A percentile compares a stretch with the other conserved stretches of the same genome.
Evolutionary conservation across 1,140 invertebrate species (phyloP).

Genomic region (Drosophila malerkotliana): DNA sequence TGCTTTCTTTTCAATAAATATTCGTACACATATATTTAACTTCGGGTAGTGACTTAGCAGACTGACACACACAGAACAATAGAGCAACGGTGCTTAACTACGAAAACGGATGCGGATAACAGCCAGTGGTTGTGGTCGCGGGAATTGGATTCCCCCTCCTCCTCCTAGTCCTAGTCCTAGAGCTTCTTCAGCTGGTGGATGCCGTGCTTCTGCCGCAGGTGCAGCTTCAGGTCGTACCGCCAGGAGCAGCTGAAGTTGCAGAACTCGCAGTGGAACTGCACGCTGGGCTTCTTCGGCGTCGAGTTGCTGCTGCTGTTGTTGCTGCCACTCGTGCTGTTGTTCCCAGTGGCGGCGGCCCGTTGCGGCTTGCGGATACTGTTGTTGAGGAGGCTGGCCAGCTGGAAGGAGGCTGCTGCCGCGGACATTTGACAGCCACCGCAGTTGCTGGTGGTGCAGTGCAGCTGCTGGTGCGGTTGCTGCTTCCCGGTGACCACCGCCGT

Average conservation of each 20-base stretch:
- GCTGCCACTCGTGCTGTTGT: slow-evolving; percentile 22
- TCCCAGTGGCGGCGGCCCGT: not conserved
- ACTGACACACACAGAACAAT: slow-evolving; percentile 51
- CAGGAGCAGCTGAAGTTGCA: slow-evolving; percentile 80
- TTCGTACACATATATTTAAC: slow-evolving; percentile 82
- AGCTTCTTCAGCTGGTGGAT: slow-evolving; percentile 82
- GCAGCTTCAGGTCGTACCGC: slow-evolving; percentile 82
- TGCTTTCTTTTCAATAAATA: slow-evolving; percentile 75
- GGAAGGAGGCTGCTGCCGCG: slow-evolving; percentile 75
- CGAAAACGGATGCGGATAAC: slow-evolving; percentile 26
- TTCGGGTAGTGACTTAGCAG: slow-evolving; percentile 60
- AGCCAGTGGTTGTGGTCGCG: slow-evolving; percentile 44
- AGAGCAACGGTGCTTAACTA: slow-evolving; percentile 41
- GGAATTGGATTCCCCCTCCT: slow-evolving; percentile 3
- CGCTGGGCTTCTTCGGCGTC: slow-evolving; percentile 62
- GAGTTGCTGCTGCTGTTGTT: slow-evolving; percentile 25
- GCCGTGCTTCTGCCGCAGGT: slow-evolving; percentile 81
- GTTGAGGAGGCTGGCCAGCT: slow-evolving; percentile 72
- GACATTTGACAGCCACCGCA: slow-evolving; percentile 79
- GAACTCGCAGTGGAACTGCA: slow-evolving; percentile 79
- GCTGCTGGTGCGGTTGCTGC: slow-evolving; percentile 37
- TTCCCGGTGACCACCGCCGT: not conserved
- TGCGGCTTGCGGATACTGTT: slow-evolving; percentile 39
- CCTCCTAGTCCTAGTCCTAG: slow-evolving; percentile 36
- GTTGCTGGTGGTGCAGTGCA: slow-evolving; percentile 54